Evolutionary conservation across 2,113 vertebrate species (phyloP).

Genomic region (Cochlearius cochlearius): DNA sequence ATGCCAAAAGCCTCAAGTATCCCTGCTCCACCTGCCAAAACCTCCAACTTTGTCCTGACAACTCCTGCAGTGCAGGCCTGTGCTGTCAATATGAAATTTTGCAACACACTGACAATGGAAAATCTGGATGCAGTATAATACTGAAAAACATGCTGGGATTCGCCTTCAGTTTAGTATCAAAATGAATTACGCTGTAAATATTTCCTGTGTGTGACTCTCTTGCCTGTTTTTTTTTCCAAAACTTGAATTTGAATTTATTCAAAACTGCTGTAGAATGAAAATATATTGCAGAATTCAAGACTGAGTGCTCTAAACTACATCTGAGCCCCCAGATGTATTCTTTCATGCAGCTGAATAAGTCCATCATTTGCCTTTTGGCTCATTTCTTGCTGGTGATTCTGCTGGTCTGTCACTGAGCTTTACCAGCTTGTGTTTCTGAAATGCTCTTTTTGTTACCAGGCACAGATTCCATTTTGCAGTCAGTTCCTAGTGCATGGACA

Average conservation of each 20-base stretch:
- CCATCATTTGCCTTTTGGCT: background rate
- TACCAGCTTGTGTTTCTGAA: background rate
- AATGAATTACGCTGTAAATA: constrained; percentile 26
- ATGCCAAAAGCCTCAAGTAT: constrained; percentile 67
- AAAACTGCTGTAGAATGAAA: constrained; percentile 17
- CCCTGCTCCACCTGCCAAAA: constrained; percentile 58
- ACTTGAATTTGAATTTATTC: constrained; percentile 24
- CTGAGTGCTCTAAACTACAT: background rate
- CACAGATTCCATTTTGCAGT: background rate
- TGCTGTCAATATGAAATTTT: constrained; percentile 56
- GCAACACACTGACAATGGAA: constrained; percentile 54
- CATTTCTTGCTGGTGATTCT: background rate
- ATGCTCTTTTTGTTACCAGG: background rate
- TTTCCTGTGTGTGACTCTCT: constrained; percentile 26
- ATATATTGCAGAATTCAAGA: background rate
- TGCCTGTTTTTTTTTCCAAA: constrained; percentile 26
- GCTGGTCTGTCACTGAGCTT: background rate
- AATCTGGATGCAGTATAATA: constrained; percentile 43
- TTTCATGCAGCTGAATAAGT: background rate
- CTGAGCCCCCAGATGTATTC: background rate
- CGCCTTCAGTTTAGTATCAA: background rate
- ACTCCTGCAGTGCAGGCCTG: constrained; percentile 48
- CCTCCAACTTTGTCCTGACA: constrained; percentile 57
- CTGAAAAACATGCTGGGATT: constrained; percentile 43
- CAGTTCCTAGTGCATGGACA: background rate